phyloP scores from a whole-genome alignment of 2,113 vertebrate species.

The Bubo scandiacus region DNA sequence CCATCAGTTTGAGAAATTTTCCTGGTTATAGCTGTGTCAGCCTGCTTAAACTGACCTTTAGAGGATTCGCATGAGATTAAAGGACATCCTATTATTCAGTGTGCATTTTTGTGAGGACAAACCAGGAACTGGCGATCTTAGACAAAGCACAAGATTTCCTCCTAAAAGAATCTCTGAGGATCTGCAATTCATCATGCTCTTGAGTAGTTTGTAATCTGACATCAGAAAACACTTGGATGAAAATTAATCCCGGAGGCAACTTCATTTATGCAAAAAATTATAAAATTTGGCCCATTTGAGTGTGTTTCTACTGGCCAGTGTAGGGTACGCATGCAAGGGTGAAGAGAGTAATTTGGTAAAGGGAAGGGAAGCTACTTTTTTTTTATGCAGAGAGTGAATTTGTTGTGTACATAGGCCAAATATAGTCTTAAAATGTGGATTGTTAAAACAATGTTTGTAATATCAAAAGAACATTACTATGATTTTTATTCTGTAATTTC shows the following conservation, averaged over 20 bases:
- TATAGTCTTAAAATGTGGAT: background rate
- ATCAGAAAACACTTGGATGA: background rate
- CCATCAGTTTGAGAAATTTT: constrained; percentile 47
- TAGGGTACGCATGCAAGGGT: background rate
- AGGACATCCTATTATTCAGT: constrained; percentile 5
- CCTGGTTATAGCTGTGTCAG: constrained; percentile 26
- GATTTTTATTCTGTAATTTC: background rate
- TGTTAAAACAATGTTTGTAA: background rate
- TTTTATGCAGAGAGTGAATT: background rate
- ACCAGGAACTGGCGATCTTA: background rate
- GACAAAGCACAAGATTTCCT: background rate
- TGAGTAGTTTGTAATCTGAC: background rate
- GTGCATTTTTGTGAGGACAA: background rate
- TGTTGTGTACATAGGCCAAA: background rate
- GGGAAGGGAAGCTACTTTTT: background rate
- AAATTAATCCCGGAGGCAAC: background rate
- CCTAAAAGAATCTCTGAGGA: background rate
- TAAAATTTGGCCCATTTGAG: background rate
- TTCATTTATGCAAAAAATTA: background rate
- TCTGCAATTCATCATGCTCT: background rate
- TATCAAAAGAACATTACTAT: background rate
- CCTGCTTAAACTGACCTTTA: constrained; percentile 48
- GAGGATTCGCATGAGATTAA: background rate
- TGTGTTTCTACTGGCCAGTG: background rate
- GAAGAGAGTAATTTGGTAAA: background rate